These are phyloP conservation scores for Pollenia labialis DNA, from an alignment of 2,888 invertebrate genomes.

Conservation along the genomic window DNA sequence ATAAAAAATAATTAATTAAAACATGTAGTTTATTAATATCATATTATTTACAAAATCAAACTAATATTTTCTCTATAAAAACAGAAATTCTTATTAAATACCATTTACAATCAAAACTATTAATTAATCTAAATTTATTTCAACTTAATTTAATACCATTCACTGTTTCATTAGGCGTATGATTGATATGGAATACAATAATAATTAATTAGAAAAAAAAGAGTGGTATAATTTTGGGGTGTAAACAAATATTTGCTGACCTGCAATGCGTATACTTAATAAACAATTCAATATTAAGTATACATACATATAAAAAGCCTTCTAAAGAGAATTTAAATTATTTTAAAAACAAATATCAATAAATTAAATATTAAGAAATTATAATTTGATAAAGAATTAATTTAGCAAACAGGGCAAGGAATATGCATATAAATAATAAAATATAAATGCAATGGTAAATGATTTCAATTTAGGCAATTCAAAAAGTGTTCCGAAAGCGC, in stretches of 20 bases:
- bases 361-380: too few relatives aligned
- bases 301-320: background rate
- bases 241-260: too few relatives aligned
- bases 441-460: too few relatives aligned
- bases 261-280: background rate
- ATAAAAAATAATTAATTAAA: background rate
- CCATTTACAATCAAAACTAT: background rate
- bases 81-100: background rate
- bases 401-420: too few relatives aligned
- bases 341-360: too few relatives aligned
- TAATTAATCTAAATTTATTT: constrained; percentile 9
- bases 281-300: background rate
- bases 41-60: background rate
- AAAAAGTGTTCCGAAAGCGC: too few relatives aligned
- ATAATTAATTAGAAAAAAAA: background rate
- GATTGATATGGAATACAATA: constrained; percentile 1
- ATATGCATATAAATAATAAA: too few relatives aligned
- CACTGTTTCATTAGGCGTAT: background rate
- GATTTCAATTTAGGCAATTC: too few relatives aligned
- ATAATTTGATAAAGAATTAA: too few relatives aligned
- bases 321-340: too few relatives aligned
- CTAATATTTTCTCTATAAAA: background rate
- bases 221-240: background rate
- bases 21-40: background rate
- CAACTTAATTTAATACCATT: background rate